Evolutionary conservation across 2,888 invertebrate species (phyloP), one percentile per base, ranked within the genome.

Genomic region (Phalera bucephala): DNA sequence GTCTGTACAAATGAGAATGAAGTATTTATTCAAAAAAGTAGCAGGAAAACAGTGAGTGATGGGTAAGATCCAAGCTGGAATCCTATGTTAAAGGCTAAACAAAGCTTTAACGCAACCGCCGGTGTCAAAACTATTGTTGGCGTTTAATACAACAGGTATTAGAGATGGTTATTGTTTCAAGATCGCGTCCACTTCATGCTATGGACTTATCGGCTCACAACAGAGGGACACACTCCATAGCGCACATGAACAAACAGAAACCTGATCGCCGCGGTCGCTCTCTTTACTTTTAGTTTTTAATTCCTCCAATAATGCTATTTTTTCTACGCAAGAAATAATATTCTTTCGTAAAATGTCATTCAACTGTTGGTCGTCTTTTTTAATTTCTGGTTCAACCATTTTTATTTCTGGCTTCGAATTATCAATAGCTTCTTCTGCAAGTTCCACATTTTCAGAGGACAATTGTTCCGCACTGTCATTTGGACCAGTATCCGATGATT

Each of bases 271-370:
- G 51, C 47, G 52, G 47, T 59, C 58, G 36, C 53, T 44, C 48
- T 76, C 76, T 65, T 70, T 77, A 23, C 66, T 72, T 63, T 72
- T 76, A 40, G 58, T 78, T 73, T 83, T 89, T 70, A 86, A 69
- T 55, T 84, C 85, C 59, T 87, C 86, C 38, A 89, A 87, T 20
- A 76, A 55, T 26, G 88, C 80, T 34, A 84, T 85, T 68, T 89
- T 89, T 52, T 89, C 86, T 33, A 81, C 80, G 48, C 89, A 89
- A 12, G 87, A 87, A 20, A 80, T 56, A 46, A 89, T 89, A 55
- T 89, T 89, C 57, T 80, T 80, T 52, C 74, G 68, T 46, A 89
- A 59, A 26, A 80, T 62, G 34, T 80, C 75, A 58, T 88, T 88
- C 21, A 85, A 63, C 28, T 76, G 62, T 37, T 75, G 65, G 45